These are phyloP conservation scores for Chalcis sispes DNA, from an alignment of 2,888 invertebrate genomes.

Conservation along the genomic window DNA sequence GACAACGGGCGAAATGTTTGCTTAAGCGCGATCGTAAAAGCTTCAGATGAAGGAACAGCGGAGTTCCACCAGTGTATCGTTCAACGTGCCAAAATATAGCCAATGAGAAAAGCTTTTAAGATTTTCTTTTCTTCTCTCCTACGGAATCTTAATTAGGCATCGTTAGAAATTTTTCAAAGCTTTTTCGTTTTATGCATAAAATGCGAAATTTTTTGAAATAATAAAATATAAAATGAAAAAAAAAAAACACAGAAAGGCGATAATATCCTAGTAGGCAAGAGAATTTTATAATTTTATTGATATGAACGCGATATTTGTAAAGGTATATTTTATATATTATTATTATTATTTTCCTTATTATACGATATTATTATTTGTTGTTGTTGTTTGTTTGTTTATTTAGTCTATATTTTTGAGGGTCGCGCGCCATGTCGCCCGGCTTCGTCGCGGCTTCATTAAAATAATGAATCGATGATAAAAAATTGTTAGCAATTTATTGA, in stretches of 20 bases:
- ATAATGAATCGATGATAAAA: conserved; percentile 2
- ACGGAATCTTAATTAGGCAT: too few relatives aligned
- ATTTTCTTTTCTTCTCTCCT: too few relatives aligned
- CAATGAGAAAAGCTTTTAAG: conserved; percentile 62
- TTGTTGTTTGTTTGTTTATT: conserved; percentile 72
- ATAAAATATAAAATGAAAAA: conserved; percentile 9
- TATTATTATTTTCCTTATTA: conserved; percentile 49
- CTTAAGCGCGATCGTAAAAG: too few relatives aligned
- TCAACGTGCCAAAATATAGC: conserved; percentile 72
- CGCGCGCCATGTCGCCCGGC: conserved; percentile 70
- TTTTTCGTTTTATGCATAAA: conserved; percentile 19
- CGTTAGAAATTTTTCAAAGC: conserved; percentile 48
- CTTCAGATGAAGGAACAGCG: conserved; percentile 19
- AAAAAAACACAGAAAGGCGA: background rate
- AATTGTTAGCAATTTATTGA: too few relatives aligned
- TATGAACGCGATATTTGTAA: conserved; percentile 30
- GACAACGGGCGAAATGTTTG: too few relatives aligned
- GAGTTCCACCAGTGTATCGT: conserved; percentile 58
- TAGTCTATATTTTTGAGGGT: conserved; percentile 64
- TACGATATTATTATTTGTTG: conserved; percentile 64
- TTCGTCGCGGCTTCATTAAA: conserved; percentile 62
- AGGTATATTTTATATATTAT: conserved; percentile 42
- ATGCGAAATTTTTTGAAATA: conserved; percentile 6
- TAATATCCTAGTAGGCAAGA: conserved; percentile 39
- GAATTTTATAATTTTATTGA: conserved; percentile 32